phyloP scores from a whole-genome alignment of 64 coral and sea anemone species.

The Stichodactyla helianthus region DNA sequence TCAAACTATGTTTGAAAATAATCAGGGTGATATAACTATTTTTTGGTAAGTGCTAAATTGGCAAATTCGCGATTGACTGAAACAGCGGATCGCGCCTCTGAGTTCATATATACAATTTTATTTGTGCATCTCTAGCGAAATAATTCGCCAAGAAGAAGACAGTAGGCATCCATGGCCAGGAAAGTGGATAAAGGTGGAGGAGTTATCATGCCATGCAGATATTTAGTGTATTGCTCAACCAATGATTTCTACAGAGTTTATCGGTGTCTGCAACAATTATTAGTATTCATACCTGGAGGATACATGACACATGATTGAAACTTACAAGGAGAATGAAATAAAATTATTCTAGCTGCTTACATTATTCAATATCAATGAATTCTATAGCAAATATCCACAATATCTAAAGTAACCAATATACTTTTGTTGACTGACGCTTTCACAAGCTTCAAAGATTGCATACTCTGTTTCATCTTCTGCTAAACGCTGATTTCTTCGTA shows the following conservation, averaged over 20 bases:
- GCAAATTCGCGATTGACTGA: no score
- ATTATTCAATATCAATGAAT: not conserved
- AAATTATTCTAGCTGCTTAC: not conserved
- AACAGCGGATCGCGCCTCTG: no score
- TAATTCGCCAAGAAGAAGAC: not conserved
- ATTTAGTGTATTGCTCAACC: slow-evolving; percentile 1
- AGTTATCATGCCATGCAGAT: slow-evolving; percentile 1
- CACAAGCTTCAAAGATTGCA: slow-evolving; percentile 8
- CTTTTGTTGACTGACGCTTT: slow-evolving; percentile 19
- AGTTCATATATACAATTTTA: no score
- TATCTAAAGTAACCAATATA: slow-evolving; percentile 18
- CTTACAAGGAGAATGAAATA: not conserved
- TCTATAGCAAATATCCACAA: slow-evolving; percentile 32
- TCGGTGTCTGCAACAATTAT: not conserved
- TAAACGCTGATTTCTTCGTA: slow-evolving; percentile 10
- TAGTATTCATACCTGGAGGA: not conserved
- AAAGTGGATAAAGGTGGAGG: slow-evolving; percentile 1
- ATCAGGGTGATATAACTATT: not conserved
- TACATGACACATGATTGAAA: not conserved
- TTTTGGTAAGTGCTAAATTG: not conserved
- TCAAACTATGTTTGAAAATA: not conserved
- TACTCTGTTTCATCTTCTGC: slow-evolving; percentile 33
- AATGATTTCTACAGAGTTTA: not conserved
- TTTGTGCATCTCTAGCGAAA: not conserved
- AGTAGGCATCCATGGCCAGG: not conserved